Evolutionary conservation across 2,113 vertebrate species (phyloP), one percentile per base, ranked within the genome.

Genomic region (Vulpes ferrilata): DNA sequence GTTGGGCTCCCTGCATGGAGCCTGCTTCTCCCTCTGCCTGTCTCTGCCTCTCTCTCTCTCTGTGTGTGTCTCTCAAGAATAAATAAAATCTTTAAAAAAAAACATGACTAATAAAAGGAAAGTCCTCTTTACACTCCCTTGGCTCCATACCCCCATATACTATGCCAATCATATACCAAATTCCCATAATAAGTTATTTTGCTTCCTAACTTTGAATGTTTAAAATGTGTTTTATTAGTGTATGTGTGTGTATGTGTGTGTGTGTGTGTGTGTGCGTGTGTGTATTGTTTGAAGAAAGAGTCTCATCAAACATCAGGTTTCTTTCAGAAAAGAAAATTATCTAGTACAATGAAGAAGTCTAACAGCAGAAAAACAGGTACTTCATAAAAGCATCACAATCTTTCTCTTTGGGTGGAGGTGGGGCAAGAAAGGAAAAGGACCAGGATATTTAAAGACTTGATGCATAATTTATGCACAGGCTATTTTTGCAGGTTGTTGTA

Each of bases 401-500:
- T 48, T 88, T 69, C 57, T 95, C 38, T 35, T 88, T 88, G 76
- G 53, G 20, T 53, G 55, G 79, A 81, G 85, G 59, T n/a, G 25
- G 80, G 59, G 27, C 13, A 92, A 78, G 62, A 91, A 92, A 65
- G 59, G 74, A 78, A 80, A 90, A 88, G 85, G 25, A 90, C 15
- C 25, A 80, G 16, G 86, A 48, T 97, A 98, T 98, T 98, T 98
- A 97, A 95, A 93, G 92, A 22, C 80, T 83, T 51, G 16, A 88
- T 98, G 88, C 95, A 97, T 97, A 97, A 97, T 96, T 96, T 95
- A 98, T 94, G 51, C 84, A 83, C 7, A 13, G 48, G 82, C 93
- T 98, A 96, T 98, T 98, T 98, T 98, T 97, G 89, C 30, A 93
- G 51, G 1, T 48, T 92, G 62, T 93, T 74, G 85, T 88, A 95